A percentile compares a stretch with the other conserved stretches of the same genome.
phyloP scores from a whole-genome alignment of 2,797 vertebrate genomes.

The Chelon auratus region DNA sequence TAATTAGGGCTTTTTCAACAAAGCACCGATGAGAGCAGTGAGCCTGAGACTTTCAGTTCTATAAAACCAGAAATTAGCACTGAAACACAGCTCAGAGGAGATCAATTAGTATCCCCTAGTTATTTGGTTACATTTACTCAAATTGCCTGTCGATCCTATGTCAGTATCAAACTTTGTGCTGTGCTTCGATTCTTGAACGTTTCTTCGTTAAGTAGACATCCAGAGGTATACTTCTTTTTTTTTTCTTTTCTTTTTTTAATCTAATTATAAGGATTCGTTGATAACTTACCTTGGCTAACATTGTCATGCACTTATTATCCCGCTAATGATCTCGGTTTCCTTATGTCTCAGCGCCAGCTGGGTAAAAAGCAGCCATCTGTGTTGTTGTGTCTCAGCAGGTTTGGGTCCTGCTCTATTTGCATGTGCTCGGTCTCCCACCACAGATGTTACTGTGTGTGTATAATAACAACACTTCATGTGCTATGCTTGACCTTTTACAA shows the following conservation, averaged over 20 bases:
- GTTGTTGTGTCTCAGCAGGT: slow-evolving; percentile 51
- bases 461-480: slow-evolving; percentile 27
- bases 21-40: neutral
- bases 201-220: neutral
- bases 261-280: slow-evolving; percentile 9
- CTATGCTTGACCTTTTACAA: slow-evolving; percentile 44
- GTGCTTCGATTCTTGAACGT: neutral
- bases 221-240: neutral
- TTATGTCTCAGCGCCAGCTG: slow-evolving; percentile 50
- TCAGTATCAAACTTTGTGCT: neutral
- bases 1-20: neutral
- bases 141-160: neutral
- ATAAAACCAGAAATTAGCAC: neutral
- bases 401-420: slow-evolving; percentile 48
- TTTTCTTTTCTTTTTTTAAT: neutral
- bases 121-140: neutral
- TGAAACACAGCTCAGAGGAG: neutral
- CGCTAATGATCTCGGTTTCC: slow-evolving; percentile 55
- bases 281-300: slow-evolving; percentile 33
- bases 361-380: slow-evolving; percentile 56
- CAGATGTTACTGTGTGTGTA: slow-evolving; percentile 44
- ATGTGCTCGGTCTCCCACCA: slow-evolving; percentile 12
- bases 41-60: neutral
- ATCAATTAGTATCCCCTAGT: no score
- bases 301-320: slow-evolving; percentile 26